Base-by-base conservation (phyloP, 2,113 vertebrate species). In the Ifrita kowaldi region DNA sequence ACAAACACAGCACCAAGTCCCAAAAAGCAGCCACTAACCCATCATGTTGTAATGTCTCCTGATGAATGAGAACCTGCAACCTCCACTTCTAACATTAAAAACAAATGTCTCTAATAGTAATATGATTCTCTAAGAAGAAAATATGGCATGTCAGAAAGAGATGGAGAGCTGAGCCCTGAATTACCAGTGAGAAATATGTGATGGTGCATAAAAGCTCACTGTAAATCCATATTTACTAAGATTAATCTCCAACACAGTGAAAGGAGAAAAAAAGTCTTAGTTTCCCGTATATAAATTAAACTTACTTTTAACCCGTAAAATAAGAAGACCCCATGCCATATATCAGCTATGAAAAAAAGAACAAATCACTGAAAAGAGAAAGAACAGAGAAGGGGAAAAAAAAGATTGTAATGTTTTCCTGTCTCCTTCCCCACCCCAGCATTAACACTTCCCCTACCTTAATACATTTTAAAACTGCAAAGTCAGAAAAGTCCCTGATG, bases 251-350 rank as follows among this genome's bases (percentile, higher is more conserved):
- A 62, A 46, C 49, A 55, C 5, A 82, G 22, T 50, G 30, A 88
- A 90, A 93, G 30, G 8, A 35, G 24, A 18, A 70, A 76, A 23
- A 47, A 64, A 53, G 8, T 7, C 11, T 56, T 74, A 10, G 65
- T 83, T 64, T 60, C 13, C 52, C 3, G 76, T 24, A 22, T 4
- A 68, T 52, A 82, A 90, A 89, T 55, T 60, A 56, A 79, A 91
- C 17, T 70, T 63, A 42, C 2, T 82, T 91, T 82, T 26, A 87
- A 82, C 13, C 21, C 24, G 70, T 47, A 65, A 92, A 73, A 67
- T 19, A 67, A 67, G 39, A 44, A 80, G 2, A 1, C 0, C 4
- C 2, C 15, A 2, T 3, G 4, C 26, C 30, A 59, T 14, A 17
- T n/a, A 75, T 59, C 78, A 87, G 22, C 30, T 28, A 46, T 7